Conservation (phyloP, 2,113 vertebrate genomes). For the Microcebus lehilahytsara region DNA sequence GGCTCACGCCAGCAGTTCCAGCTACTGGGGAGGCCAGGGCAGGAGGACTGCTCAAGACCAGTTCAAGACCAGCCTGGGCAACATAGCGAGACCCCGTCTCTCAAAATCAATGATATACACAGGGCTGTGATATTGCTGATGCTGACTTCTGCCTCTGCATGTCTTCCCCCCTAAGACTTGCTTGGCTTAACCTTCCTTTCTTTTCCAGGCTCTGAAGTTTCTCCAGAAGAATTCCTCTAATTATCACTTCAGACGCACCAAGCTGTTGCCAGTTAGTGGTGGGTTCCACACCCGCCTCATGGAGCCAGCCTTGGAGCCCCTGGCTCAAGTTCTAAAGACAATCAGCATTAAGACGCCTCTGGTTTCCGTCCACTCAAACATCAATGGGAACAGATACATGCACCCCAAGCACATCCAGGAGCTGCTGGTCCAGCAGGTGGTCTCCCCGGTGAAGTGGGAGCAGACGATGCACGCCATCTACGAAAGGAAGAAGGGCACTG, state of each 20-base stretch:
- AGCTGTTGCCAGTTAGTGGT: slow-evolving; percentile 91
- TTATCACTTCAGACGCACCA: slow-evolving; percentile 86
- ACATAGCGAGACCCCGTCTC: too few species aligned
- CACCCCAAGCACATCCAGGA: slow-evolving; percentile 84
- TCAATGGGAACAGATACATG: slow-evolving; percentile 89
- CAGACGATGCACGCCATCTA: slow-evolving; percentile 95
- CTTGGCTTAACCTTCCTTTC: not conserved
- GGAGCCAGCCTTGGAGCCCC: slow-evolving; percentile 86
- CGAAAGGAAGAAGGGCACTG: slow-evolving; percentile 85
- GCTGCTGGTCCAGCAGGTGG: slow-evolving; percentile 91
- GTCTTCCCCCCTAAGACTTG: not conserved
- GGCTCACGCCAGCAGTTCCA: too few species aligned
- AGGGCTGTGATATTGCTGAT: fast-evolving
- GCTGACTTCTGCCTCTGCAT: fast-evolving
- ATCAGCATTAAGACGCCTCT: slow-evolving; percentile 88
- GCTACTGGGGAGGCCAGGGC: too few species aligned
- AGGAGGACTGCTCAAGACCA: too few species aligned
- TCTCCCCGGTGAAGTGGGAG: slow-evolving; percentile 95
- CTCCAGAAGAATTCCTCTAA: slow-evolving; percentile 89
- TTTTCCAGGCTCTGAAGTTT: slow-evolving; percentile 90
- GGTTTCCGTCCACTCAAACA: slow-evolving; percentile 92
- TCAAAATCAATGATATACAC: too few species aligned
- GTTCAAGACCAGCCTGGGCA: too few species aligned
- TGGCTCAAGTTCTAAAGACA: slow-evolving; percentile 85
- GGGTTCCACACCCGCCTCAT: slow-evolving; percentile 96